These are phyloP conservation scores for Exocentrus adspersus DNA, from an alignment of 2,888 invertebrate species.

Conservation along the genomic window DNA sequence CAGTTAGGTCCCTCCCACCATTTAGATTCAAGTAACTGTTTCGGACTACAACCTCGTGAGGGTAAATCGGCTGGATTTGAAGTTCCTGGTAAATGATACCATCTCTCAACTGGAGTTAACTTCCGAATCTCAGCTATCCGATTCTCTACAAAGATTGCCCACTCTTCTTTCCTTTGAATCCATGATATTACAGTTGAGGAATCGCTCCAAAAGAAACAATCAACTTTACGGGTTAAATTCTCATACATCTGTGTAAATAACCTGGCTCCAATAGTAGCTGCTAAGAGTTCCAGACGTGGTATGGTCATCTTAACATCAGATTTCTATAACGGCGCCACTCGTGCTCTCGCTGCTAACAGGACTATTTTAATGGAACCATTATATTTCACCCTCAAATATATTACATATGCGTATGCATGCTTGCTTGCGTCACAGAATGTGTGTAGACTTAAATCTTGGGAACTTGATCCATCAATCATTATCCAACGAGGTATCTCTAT, in stretches of 20 bases:
- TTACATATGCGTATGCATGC: conserved; percentile 6
- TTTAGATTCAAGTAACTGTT: not conserved
- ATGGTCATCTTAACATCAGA: conserved; percentile 27
- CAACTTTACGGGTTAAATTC: conserved; percentile 23
- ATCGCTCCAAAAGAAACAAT: conserved; percentile 46
- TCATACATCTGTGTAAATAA: conserved; percentile 29
- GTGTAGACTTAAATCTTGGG: conserved; percentile 45
- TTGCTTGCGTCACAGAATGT: conserved; percentile 31
- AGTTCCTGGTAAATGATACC: conserved; percentile 22
- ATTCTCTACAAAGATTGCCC: conserved; percentile 23
- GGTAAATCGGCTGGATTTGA: not conserved
- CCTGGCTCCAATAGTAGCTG: conserved; percentile 36
- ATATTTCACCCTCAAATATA: conserved; percentile 7
- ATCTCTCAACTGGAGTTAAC: conserved; percentile 6
- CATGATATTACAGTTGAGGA: conserved; percentile 46
- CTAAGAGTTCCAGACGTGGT: conserved; percentile 34
- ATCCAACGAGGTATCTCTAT: too few species aligned
- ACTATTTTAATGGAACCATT: conserved; percentile 11
- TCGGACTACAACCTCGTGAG: not conserved
- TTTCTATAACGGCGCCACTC: conserved; percentile 27
- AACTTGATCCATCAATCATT: too few species aligned
- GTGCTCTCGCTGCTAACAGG: conserved; percentile 27
- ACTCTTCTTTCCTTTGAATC: conserved; percentile 38
- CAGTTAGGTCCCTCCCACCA: not conserved
- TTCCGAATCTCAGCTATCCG: conserved; percentile 17